A percentile compares a stretch with the other conserved stretches of the same genome.
These are phyloP conservation scores for Metopia argyrocephala DNA, from an alignment of 2,888 invertebrate species.

Conservation along the genomic window DNA sequence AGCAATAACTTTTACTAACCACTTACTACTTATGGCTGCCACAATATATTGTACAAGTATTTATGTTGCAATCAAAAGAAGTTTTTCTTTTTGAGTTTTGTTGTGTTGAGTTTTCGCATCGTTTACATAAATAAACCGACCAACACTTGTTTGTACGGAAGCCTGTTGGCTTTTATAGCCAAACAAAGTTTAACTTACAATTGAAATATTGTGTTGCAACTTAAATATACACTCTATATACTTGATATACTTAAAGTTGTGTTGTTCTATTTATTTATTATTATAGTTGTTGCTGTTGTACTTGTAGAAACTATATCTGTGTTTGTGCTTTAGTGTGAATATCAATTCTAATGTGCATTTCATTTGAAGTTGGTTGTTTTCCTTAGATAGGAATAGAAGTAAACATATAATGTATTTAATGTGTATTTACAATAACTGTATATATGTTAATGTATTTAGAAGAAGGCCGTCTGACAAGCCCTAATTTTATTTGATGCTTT, in stretches of 20 bases:
- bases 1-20: neutral
- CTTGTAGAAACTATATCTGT: neutral
- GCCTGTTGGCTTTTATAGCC: conserved; percentile 60
- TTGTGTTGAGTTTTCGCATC: neutral
- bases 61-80: conserved; percentile 39
- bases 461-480: neutral
- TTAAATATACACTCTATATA: conserved; percentile 30
- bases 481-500: neutral
- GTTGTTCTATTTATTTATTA: neutral
- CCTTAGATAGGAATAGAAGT: neutral
- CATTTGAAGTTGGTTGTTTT: conserved; percentile 21
- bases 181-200: conserved; percentile 59
- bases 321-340: neutral
- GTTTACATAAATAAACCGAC: conserved; percentile 49
- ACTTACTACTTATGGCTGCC: conserved; percentile 40
- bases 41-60: too few species aligned
- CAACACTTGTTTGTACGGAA: conserved; percentile 60
- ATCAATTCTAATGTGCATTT: conserved; percentile 31
- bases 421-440: neutral
- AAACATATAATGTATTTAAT: neutral
- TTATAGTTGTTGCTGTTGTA: neutral
- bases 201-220: conserved; percentile 60
- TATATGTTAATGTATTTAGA: neutral
- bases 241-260: too few species aligned
- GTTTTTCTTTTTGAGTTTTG: conserved; percentile 3